Percentiles rank a stretch among this genome's conserved stretches.
Evolutionary conservation across 2,888 invertebrate genomes (phyloP).

Genomic region (Phrixothrix hirtus): DNA sequence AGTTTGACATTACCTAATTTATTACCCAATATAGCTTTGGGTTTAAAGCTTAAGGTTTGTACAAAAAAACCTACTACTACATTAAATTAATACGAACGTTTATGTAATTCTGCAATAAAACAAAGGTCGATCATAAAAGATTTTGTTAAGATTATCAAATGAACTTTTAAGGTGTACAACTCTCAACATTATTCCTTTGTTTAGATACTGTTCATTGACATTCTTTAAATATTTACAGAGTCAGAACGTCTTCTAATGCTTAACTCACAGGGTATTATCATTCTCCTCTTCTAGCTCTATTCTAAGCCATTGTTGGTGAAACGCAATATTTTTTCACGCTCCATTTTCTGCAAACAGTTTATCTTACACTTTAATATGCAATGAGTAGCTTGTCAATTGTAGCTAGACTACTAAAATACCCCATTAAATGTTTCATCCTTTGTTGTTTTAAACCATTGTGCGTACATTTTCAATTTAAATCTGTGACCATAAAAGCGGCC

Average conservation of each 20-base stretch:
- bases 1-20: slow-evolving; percentile 4
- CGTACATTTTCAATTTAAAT: too few relatives aligned
- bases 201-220: background rate
- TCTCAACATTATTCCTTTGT: background rate
- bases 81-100: too few relatives aligned
- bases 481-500: too few relatives aligned
- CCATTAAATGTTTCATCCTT: too few relatives aligned
- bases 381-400: too few relatives aligned
- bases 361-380: too few relatives aligned
- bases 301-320: background rate
- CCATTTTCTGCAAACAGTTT: too few relatives aligned
- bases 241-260: background rate
- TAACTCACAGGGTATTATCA: background rate
- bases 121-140: background rate
- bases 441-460: too few relatives aligned
- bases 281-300: background rate
- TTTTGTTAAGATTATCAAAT: background rate
- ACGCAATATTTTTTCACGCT: background rate
- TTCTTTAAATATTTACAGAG: background rate
- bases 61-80: too few relatives aligned
- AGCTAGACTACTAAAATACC: too few relatives aligned
- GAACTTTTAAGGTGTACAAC: background rate
- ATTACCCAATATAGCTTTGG: slow-evolving; percentile 2
- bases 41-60: background rate
- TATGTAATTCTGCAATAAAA: background rate